These are phyloP conservation scores for Pyrrhia umbra DNA, from an alignment of 2,888 invertebrate species.

Conservation along the genomic window DNA sequence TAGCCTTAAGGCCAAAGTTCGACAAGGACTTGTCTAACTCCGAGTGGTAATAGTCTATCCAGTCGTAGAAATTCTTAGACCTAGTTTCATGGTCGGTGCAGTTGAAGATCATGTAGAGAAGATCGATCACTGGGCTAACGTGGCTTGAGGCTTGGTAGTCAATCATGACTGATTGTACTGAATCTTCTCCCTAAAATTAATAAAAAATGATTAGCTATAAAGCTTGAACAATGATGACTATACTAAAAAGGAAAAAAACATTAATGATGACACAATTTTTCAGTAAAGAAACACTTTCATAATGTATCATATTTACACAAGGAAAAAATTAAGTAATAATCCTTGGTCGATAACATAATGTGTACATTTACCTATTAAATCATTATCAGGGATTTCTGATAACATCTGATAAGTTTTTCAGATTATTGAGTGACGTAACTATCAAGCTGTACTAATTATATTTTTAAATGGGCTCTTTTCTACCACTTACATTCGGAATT, in stretches of 20 bases:
- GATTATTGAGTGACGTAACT: background rate
- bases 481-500: too few relatives aligned
- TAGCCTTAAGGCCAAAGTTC: slow-evolving; percentile 58
- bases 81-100: slow-evolving; percentile 68
- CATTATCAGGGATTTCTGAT: background rate
- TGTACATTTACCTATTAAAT: background rate
- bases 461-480: too few relatives aligned
- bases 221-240: too few relatives aligned
- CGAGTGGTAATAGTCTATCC: slow-evolving; percentile 67
- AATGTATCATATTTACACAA: too few relatives aligned
- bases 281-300: too few relatives aligned
- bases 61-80: slow-evolving; percentile 61
- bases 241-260: too few relatives aligned
- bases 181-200: slow-evolving; percentile 62
- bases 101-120: slow-evolving; percentile 66
- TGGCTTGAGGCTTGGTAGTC: slow-evolving; percentile 69
- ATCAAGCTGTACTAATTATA: background rate
- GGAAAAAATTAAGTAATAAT: background rate
- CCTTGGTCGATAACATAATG: background rate
- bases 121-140: slow-evolving; percentile 64
- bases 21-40: slow-evolving; percentile 60
- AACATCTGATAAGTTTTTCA: background rate
- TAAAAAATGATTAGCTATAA: background rate
- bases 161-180: slow-evolving; percentile 65
- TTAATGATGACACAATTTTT: too few relatives aligned